Base-by-base conservation (phyloP, 2,113 vertebrate species). In the Manacus vitellinus region DNA sequence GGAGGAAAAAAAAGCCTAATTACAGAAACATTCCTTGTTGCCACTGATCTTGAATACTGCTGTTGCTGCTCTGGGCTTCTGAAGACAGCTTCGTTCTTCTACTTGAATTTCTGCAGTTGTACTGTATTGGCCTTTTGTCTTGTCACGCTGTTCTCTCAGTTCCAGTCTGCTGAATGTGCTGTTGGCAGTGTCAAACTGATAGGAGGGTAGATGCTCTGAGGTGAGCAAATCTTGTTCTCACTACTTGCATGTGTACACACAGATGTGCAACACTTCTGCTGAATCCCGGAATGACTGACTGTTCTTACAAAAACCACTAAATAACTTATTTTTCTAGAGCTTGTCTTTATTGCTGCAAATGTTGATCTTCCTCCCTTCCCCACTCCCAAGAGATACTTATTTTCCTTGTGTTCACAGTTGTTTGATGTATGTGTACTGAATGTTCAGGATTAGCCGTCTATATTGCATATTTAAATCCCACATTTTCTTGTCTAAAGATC, bases 71-170 rank as follows among this genome's bases (percentile, higher is more conserved):
- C 18, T 77, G 88, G 81, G 66, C 84, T 94, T 95, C 82, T 88
- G 81, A 92, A 94, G 68, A 86, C 54, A 78, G 23, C 75, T 83
- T 78, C 33, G 37, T 95, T 93, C 59, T 77, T 94, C 55, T 95
- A 83, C 95, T 97, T 97, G 88, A 96, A 94, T 85, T 78, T 97
- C 92, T 77, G 85, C 84, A 81, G 68, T 91, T 82, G 78, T 94
- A 88, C 88, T 95, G 91, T 87, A 92, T 76, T 81, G 70, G 44
- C 88, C 81, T 91, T 92, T 73, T 94, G 72, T 87, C 58, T 95
- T 65, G 76, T 88, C 58, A 10, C 0, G 3, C 59, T 89, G 39
- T 83, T 85, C 63, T 80, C 44, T 1, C 37, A 74, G 58, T 56
- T 94, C 74, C 63, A 47, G 63, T 65, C 79, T 68, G 78, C 83